A percentile compares a stretch with the other conserved stretches of the same genome.
These are phyloP conservation scores for Oceanodroma tethys DNA, from an alignment of 2,113 vertebrate genomes.

Conservation along the genomic window DNA sequence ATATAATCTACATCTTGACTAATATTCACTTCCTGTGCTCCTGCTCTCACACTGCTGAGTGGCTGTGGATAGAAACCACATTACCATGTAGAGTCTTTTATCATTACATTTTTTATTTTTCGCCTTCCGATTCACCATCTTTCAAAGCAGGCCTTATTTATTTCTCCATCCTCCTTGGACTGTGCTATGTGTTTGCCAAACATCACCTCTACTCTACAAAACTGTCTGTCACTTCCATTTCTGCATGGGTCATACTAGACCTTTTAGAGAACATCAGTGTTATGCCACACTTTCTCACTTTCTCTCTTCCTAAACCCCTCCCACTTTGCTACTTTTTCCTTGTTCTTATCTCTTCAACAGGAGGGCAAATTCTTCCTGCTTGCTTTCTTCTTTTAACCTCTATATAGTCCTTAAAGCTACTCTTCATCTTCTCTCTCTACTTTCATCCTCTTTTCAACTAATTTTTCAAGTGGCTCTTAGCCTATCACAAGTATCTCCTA, in stretches of 20 bases:
- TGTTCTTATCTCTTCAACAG: background rate
- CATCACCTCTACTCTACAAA: background rate
- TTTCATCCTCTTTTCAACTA: background rate
- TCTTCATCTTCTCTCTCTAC: background rate
- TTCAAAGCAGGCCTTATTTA: background rate
- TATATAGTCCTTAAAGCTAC: background rate
- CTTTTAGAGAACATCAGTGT: background rate
- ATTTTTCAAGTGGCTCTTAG: background rate
- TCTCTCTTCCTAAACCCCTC: background rate
- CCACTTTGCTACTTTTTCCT: background rate
- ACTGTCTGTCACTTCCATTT: background rate
- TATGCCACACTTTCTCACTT: background rate
- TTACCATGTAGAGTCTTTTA: background rate
- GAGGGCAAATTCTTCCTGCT: background rate
- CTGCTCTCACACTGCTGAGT: background rate
- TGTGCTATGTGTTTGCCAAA: background rate
- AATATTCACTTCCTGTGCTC: background rate
- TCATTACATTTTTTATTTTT: background rate
- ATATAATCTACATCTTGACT: background rate
- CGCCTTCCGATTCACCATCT: background rate
- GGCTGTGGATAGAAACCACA: background rate
- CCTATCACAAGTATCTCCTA: background rate
- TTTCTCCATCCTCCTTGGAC: background rate
- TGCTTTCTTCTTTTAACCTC: background rate
- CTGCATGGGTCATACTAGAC: background rate